Percentiles rank a stretch among this genome's conserved stretches.
Evolutionary conservation across 2,888 invertebrate genomes (phyloP).

Genomic region (Euzophera pinguis): DNA sequence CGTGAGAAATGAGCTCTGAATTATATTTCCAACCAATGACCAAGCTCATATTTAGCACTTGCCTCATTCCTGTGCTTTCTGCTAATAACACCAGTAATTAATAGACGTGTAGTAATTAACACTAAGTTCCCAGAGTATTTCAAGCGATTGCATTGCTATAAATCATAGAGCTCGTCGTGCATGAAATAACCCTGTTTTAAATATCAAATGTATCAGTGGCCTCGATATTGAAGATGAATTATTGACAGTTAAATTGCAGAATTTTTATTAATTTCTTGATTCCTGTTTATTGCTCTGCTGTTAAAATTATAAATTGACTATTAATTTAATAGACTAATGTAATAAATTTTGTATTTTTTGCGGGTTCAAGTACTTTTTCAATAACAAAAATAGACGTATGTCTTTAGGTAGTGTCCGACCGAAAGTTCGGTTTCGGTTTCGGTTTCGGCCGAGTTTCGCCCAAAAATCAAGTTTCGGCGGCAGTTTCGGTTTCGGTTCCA

Average conservation of each 20-base stretch:
- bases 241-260: conserved; percentile 13
- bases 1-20: conserved; percentile 52
- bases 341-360: no score
- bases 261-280: neutral
- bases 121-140: conserved; percentile 8
- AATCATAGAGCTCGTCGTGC: conserved; percentile 3
- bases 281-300: no score
- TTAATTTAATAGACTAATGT: no score
- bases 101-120: conserved; percentile 10
- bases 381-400: no score
- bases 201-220: neutral
- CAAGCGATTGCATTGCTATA: conserved; percentile 7
- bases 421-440: no score
- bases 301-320: no score
- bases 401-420: no score
- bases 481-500: no score
- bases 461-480: no score
- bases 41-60: conserved; percentile 11
- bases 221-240: neutral
- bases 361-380: no score
- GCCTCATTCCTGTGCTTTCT: conserved; percentile 11
- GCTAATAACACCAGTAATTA: conserved; percentile 12
- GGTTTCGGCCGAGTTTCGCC: no score
- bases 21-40: neutral
- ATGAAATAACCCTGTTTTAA: neutral